phyloP scores from a whole-genome alignment of 2,888 invertebrate species.

The Agrilus mali region DNA sequence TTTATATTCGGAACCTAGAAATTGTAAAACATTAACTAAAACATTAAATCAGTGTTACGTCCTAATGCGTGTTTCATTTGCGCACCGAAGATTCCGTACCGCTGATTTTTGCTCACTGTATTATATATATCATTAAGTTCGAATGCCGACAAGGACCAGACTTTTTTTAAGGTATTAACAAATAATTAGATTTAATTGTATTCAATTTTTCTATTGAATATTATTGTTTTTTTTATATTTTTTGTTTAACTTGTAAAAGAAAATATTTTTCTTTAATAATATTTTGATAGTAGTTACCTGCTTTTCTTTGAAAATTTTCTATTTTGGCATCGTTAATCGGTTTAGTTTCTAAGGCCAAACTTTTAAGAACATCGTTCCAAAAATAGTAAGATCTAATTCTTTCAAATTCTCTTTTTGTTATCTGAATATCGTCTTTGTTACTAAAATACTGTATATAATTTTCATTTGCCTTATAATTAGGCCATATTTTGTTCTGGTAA shows the following conservation, averaged over 20 bases:
- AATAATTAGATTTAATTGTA: too few species aligned
- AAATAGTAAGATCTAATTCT: conserved; percentile 23
- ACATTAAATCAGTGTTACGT: neutral
- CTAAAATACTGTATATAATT: conserved; percentile 39
- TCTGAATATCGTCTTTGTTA: conserved; percentile 1
- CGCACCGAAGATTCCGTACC: neutral
- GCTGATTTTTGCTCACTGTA: neutral
- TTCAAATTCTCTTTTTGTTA: conserved; percentile 10
- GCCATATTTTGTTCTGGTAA: conserved; percentile 43
- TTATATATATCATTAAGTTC: neutral
- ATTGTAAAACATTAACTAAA: conserved; percentile 3
- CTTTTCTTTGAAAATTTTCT: conserved; percentile 23
- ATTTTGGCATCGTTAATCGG: conserved; percentile 17
- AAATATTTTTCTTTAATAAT: too few species aligned
- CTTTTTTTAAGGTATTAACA: too few species aligned
- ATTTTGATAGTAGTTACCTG: conserved; percentile 20
- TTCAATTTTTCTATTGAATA: neutral
- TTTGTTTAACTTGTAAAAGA: too few species aligned
- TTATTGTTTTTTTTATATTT: conserved; percentile 1
- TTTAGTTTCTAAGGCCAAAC: conserved; percentile 20
- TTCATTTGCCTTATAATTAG: conserved; percentile 41
- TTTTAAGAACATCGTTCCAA: conserved; percentile 35
- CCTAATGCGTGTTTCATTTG: too few species aligned
- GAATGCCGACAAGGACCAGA: too few species aligned
- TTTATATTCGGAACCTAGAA: conserved; percentile 37